Conservation (phyloP, 2,888 invertebrate species). For the Drosophila vallismaia region DNA sequence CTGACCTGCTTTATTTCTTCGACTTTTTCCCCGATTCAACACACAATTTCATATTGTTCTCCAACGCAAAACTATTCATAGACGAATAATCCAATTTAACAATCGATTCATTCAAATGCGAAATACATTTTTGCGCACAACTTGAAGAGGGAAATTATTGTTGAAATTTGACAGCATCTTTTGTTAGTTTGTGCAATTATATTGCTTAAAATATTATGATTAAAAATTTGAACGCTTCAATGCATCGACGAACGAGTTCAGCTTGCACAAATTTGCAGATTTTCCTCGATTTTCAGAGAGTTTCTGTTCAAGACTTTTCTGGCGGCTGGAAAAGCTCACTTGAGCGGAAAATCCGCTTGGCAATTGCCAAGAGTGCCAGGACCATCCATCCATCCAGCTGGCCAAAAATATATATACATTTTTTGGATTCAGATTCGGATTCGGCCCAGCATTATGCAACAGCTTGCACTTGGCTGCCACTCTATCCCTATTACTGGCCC, state of each 20-base stretch:
- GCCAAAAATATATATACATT: constrained; percentile 8
- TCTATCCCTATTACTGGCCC: constrained; percentile 20
- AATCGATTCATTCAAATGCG: constrained; percentile 41
- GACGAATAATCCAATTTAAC: constrained; percentile 35
- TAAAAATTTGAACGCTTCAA: constrained; percentile 42
- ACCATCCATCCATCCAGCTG: constrained; percentile 20
- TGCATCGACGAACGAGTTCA: constrained; percentile 3
- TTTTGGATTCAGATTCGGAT: no score
- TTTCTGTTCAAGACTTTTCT: constrained; percentile 20
- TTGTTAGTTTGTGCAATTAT: constrained; percentile 54
- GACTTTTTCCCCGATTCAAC: not conserved
- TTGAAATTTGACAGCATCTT: constrained; percentile 21
- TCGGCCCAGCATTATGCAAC: constrained; percentile 51
- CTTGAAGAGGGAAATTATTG: constrained; percentile 35
- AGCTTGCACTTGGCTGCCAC: constrained; percentile 36
- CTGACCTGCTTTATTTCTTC: not conserved
- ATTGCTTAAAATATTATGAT: constrained; percentile 44
- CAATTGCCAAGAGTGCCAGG: constrained; percentile 31
- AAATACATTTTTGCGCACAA: constrained; percentile 27
- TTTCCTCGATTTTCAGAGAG: not conserved
- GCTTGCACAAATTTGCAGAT: not conserved
- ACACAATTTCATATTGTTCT: not conserved
- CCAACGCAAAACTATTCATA: constrained; percentile 2
- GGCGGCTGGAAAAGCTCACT: constrained; percentile 22
- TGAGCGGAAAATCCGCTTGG: constrained; percentile 64